Conservation (phyloP, 2,888 invertebrate genomes). For the Ditula angustiorana region DNA sequence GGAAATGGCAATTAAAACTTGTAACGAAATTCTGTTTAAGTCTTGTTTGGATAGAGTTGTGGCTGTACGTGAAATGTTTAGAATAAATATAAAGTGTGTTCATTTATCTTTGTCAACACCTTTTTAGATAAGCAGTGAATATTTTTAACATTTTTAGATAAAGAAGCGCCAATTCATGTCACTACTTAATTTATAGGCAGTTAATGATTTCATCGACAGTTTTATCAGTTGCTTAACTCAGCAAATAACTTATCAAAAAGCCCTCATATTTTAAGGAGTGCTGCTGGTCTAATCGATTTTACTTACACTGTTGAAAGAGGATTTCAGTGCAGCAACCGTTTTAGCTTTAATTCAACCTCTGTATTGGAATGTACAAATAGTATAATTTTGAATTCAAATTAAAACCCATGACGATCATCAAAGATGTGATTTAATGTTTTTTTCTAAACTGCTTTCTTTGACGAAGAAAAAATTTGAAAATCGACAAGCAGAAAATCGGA, state of each 20-base stretch:
- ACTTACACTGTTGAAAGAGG: too few species aligned
- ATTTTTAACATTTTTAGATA: constrained; percentile 8
- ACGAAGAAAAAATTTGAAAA: too few species aligned
- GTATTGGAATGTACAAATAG: too few species aligned
- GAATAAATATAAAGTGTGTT: not conserved
- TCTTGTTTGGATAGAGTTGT: not conserved
- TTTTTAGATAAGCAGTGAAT: not conserved
- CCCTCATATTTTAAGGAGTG: not conserved
- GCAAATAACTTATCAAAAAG: not conserved
- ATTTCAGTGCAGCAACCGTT: too few species aligned
- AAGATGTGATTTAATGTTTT: too few species aligned
- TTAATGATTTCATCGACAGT: not conserved
- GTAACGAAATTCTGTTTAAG: not conserved
- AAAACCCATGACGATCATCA: too few species aligned
- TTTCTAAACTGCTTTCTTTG: too few species aligned
- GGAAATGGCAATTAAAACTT: constrained; percentile 26
- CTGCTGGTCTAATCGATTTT: not conserved
- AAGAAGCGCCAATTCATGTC: constrained; percentile 19
- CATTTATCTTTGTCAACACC: constrained; percentile 3
- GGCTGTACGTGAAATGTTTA: not conserved
- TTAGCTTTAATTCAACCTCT: too few species aligned
- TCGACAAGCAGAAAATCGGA: too few species aligned
- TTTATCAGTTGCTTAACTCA: not conserved
- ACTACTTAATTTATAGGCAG: constrained; percentile 1
- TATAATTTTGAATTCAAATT: too few species aligned